Base-by-base conservation (phyloP, 2,797 vertebrate genomes). In the Nothura maculosa region DNA sequence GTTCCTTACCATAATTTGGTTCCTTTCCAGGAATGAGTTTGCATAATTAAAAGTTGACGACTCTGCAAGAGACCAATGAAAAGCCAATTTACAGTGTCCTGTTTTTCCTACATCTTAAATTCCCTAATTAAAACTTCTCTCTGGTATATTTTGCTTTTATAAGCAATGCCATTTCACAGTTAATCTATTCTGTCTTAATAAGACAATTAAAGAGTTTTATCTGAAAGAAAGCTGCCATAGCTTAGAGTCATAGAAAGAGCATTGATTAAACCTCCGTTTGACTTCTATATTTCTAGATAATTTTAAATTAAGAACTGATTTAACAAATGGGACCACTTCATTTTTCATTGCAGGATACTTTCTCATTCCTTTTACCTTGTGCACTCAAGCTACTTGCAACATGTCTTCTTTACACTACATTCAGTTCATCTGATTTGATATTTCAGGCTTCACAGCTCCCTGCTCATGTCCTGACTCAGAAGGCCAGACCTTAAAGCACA, bases 391-490 rank as follows among this genome's bases (percentile, higher is more conserved):
- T 94, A 15, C 85, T 91, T 91, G 82, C 62, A 83, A 19, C 0
- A 19, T 55, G 1, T 78, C 66, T 81, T 34, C 85, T 87, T 93
- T 83, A 78, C 18, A 73, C 58, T 84, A 84, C 28, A 19, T 32
- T 81, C 75, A 75, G 62, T 18, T 89, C 79, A 78, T 81, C 57
- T 40, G n/a, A 81, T 70, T 67, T 0, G 1, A 66, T 67, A 79
- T 85, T 93, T 92, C 82, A 90, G 67, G 75, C 83, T 89, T 93
- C 62, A 62, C 89, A 93, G 86, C 52, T 91, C 79, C 54, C 69
- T 87, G 86, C 34, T 70, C 55, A 61, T 54, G 72, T 40, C 40
- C 38, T 81, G 45, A 73, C 82, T 91, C 69, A 81, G 62, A 60
- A 83, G 58, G 38, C 62, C 77, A 89, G 38, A 66, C 45, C 34